Evolutionary conservation across 2,888 invertebrate genomes (phyloP).

Genomic region (Torymus auratus): DNA sequence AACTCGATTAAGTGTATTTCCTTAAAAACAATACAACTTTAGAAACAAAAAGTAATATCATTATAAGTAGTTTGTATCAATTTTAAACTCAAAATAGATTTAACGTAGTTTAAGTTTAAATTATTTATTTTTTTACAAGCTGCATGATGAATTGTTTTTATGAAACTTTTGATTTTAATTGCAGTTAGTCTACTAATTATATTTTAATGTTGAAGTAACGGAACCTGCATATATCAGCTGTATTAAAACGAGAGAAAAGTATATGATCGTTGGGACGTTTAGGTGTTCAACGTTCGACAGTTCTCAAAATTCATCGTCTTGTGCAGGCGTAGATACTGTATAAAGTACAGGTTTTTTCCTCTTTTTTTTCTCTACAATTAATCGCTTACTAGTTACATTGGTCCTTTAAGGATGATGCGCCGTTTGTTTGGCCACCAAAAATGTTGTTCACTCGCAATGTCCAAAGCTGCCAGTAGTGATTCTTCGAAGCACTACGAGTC

Average conservation of each 20-base stretch:
- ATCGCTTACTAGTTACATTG: slow-evolving; percentile 72
- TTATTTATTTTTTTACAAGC: too few relatives aligned
- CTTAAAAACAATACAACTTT: too few relatives aligned
- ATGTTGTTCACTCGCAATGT: slow-evolving; percentile 52
- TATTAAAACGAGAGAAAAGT: slow-evolving; percentile 24
- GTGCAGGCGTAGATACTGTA: slow-evolving; percentile 55
- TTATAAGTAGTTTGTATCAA: too few relatives aligned
- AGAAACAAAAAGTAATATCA: too few relatives aligned
- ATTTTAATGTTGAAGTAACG: slow-evolving; percentile 27
- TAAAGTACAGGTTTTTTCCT: slow-evolving; percentile 59
- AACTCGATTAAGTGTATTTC: too few relatives aligned
- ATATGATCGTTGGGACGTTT: slow-evolving; percentile 9
- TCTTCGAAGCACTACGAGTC: slow-evolving; percentile 46
- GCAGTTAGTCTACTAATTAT: not conserved
- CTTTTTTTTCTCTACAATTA: slow-evolving; percentile 56
- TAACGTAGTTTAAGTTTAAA: too few relatives aligned
- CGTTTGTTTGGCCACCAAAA: slow-evolving; percentile 56
- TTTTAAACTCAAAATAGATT: too few relatives aligned
- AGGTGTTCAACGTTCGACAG: slow-evolving; percentile 14
- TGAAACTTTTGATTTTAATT: too few relatives aligned
- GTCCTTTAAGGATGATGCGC: slow-evolving; percentile 70
- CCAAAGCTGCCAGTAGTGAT: slow-evolving; percentile 36
- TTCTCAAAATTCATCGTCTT: slow-evolving; percentile 38
- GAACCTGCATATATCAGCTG: slow-evolving; percentile 17
- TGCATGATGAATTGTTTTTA: not conserved